Evolutionary conservation across 2,113 vertebrate genomes (phyloP), one percentile per base, ranked within the genome.

Genomic region (Callithrix jacchus): DNA sequence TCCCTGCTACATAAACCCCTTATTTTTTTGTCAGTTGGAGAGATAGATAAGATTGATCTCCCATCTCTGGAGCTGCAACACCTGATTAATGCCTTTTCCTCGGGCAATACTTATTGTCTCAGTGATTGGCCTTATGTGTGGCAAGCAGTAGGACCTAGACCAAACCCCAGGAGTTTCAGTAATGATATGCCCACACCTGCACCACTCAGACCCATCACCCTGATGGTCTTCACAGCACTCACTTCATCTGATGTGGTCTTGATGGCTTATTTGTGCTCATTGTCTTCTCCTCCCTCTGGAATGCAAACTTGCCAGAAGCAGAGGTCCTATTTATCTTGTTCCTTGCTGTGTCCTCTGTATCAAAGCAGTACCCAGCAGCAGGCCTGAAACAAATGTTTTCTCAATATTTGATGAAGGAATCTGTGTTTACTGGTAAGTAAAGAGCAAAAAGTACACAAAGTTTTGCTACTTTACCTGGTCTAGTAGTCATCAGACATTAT

Each of bases 171-270:
- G 61, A 12, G 5, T 64, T 64, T 64, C 61, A 32, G 61, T 64
- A 32, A 64, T 6, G 54, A 27, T 1, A 27, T 1, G 1, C 8
- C 8, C 58, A 2, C n/a, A 12, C 35, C 16, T 12, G 14, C 30
- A 23, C 73, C 58, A 2, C 64, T 37, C 25, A 11, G 5, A 6
- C 21, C 87, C 37, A 7, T 8, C 11, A 11, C 27, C 30, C 17
- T 11, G 0, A 1, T 1, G 1, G 18, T 47, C 70, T 1, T 25
- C 21, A 2, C 6, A 7, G 52, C 56, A 0, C 21, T 12, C 17
- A 0, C 56, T 73, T n/a, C 1, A 2, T 61, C 30, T 30, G n/a
- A 58, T 17, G 0, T 2, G 30, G 40, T 4, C 87, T 7, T 2
- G 17, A 35, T 6, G 12, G 20, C 54, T 32, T 32, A 1, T 17